A percentile compares a stretch with the other conserved stretches of the same genome.
phyloP scores from a whole-genome alignment of 1,140 invertebrate genomes.

The Muscidifurax raptorellus region DNA sequence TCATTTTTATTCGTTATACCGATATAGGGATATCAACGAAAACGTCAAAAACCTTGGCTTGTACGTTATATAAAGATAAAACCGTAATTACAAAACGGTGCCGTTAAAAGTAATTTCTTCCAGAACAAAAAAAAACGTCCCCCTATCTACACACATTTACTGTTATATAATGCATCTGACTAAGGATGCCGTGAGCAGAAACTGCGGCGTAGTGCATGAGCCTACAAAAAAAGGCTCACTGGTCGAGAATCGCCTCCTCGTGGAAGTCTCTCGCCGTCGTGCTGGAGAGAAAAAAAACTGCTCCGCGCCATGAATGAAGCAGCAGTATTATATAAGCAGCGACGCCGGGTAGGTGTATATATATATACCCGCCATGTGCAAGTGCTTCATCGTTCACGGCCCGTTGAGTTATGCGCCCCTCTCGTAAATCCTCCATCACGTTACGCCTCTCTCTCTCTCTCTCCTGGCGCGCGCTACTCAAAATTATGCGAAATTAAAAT shows the following conservation, averaged over 20 bases:
- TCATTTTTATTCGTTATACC: background rate
- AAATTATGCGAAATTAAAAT: conserved; percentile 52
- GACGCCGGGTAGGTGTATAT: background rate
- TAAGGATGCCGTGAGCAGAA: background rate
- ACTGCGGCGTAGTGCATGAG: background rate
- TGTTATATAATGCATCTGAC: background rate
- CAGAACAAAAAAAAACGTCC: background rate
- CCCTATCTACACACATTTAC: background rate
- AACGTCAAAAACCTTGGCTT: too few species aligned
- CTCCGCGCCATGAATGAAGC: conserved; percentile 36
- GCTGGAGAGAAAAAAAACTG: conserved; percentile 21
- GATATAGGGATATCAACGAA: too few species aligned
- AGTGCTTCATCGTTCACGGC: conserved; percentile 47
- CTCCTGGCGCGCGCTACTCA: background rate
- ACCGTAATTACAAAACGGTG: too few species aligned
- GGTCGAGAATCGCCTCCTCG: conserved; percentile 21
- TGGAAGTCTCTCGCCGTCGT: background rate
- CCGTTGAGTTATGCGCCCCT: conserved; percentile 41
- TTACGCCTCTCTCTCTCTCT: conserved; percentile 22
- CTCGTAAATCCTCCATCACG: conserved; percentile 47
- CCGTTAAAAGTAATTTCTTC: too few species aligned
- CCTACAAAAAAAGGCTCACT: conserved; percentile 24
- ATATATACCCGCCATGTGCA: background rate
- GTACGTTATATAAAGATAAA: too few species aligned
- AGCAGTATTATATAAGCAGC: background rate